Evolutionary conservation across 53 echinoderm and acorn worm species (phyloP).

Genomic region (Astropecten irregularis): DNA sequence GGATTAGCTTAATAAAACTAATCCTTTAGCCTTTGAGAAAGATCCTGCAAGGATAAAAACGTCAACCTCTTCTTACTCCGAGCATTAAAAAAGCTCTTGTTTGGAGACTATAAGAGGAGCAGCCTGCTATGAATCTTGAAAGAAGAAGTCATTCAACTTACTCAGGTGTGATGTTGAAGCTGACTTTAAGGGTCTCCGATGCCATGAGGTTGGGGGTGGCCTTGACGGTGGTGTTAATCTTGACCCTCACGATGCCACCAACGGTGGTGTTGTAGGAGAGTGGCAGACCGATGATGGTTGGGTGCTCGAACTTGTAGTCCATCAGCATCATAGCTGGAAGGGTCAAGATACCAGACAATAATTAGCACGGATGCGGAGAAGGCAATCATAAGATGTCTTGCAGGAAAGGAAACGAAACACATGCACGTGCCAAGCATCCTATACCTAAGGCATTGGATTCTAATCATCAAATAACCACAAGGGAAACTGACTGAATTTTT

Average conservation of each 20-base stretch:
- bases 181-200: slow-evolving; percentile 14
- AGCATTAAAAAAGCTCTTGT: no score
- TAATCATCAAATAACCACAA: neutral
- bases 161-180: slow-evolving; percentile 63
- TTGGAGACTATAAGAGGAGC: no score
- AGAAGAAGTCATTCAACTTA: no score
- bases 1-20: no score
- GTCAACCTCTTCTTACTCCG: no score
- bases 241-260: slow-evolving; percentile 38
- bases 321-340: slow-evolving; percentile 55
- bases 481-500: no score
- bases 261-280: slow-evolving; percentile 63
- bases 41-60: no score
- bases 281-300: slow-evolving; percentile 69
- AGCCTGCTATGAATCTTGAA: no score
- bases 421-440: no score
- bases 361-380: neutral
- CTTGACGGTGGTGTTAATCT: slow-evolving; percentile 37
- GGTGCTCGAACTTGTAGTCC: slow-evolving; percentile 48
- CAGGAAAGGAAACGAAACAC: neutral
- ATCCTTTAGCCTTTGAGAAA: no score
- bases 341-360: no score
- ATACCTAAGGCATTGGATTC: neutral
- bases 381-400: no score
- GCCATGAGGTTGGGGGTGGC: slow-evolving; percentile 44